A percentile compares a stretch with the other conserved stretches of the same genome.
Conservation (phyloP, 2,113 vertebrate genomes). For the Hystrix cristata region DNA sequence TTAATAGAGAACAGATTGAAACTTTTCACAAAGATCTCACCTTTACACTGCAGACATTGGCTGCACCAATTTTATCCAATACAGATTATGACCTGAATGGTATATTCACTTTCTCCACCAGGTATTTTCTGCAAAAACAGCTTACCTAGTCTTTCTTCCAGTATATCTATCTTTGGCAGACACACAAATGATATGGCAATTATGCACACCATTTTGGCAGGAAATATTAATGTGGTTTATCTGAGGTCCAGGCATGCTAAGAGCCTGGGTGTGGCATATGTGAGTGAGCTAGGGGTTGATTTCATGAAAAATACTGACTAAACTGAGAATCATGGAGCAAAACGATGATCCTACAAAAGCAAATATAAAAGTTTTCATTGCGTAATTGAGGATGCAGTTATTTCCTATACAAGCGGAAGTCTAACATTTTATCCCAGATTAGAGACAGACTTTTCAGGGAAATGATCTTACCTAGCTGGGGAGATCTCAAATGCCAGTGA, state of each 20-base stretch:
- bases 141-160: neutral
- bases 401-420: neutral
- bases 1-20: conserved; percentile 90
- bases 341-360: neutral
- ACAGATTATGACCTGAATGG: conserved; percentile 84
- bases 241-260: neutral
- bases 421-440: neutral
- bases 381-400: neutral
- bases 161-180: neutral
- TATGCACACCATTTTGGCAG: neutral
- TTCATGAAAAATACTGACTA: neutral
- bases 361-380: neutral
- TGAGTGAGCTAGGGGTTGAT: neutral
- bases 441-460: neutral
- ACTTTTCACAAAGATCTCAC: conserved; percentile 84
- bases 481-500: neutral
- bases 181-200: neutral
- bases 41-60: conserved; percentile 80
- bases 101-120: conserved; percentile 61
- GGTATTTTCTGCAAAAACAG: neutral
- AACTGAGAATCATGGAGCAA: neutral
- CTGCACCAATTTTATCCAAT: conserved; percentile 70
- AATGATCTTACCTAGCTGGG: neutral
- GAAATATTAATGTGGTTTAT: neutral
- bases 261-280: neutral